Base-by-base conservation (phyloP, 2,888 invertebrate species). In the Ormia ochracea region DNA sequence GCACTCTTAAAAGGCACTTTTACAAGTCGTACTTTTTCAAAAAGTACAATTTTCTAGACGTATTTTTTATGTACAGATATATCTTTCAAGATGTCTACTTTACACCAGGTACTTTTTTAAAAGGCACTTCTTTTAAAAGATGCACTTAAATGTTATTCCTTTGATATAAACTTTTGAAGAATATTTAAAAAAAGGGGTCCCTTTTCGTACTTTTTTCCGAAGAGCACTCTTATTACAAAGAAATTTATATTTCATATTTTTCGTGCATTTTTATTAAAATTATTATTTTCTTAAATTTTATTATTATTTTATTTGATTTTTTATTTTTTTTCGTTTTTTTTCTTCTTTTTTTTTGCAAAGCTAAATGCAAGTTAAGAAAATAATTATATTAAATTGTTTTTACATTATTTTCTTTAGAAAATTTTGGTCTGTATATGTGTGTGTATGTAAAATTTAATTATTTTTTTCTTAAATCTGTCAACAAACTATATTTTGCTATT, bases 391-490 rank as follows among this genome's bases (percentile, higher is more conserved):
- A 23, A 19, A 50, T 38, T 69, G 48, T 50, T 36, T 63, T 19
- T 23, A 14, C n/a, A 10, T 23, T 19, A 28, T 72, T 68, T 78
- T 69, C 75, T 80, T 68, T 82, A 82, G 85, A 84, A 86, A 86
- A 12, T 84, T 85, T 63, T 48, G 61, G 50, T 38, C 75, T 66
- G 43, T 68, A 48, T 52, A 52, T 77, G 66, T 72, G 56, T 68
- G 52, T 52, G 56, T 77, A 61, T 72, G 56, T 72, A 70, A 69
- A 83, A 68, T 73, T 77, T 45, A 58, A 52, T 66, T 7, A 26
- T 52, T 74, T 63, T 17, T 78, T 68, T 68, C 56, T 74, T 36
- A 48, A 74, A 58, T 65, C 21, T 73, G 38, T 66, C 72, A 81
- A 70, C 75, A 72, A 74, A 72, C 72, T 80, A 72, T 78, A 81